phyloP scores from a whole-genome alignment of 1,140 invertebrate species.

The Zaprionus camerounensis region DNA sequence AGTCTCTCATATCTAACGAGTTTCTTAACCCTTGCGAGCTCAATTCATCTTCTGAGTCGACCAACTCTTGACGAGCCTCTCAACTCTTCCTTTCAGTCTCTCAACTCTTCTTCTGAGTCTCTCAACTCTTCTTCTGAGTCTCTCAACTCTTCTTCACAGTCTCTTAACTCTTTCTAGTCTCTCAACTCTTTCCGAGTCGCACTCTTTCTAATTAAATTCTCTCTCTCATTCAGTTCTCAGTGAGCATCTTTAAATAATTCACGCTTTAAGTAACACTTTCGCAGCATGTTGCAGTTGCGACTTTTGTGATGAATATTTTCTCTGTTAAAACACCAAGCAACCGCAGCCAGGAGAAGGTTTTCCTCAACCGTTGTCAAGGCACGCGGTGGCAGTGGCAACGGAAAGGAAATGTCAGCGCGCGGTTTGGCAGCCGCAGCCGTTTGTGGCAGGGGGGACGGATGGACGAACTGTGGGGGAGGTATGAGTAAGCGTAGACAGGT shows the following conservation, averaged over 20 bases:
- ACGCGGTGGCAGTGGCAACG: slow-evolving; percentile 30
- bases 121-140: too few species aligned
- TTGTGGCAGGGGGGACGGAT: neutral
- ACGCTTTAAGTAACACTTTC: neutral
- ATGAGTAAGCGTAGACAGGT: slow-evolving; percentile 62
- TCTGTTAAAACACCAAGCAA: neutral
- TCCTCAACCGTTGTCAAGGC: slow-evolving; percentile 26
- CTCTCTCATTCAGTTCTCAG: neutral
- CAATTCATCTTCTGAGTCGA: accelerated
- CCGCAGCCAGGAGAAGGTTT: neutral
- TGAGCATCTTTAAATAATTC: neutral
- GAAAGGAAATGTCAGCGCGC: slow-evolving; percentile 50
- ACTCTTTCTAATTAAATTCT: neutral
- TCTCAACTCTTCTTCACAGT: too few species aligned
- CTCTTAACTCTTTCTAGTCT: too few species aligned
- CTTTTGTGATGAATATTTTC: slow-evolving; percentile 1
- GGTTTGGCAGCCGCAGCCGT: slow-evolving; percentile 45
- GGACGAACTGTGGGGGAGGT: slow-evolving; percentile 15
- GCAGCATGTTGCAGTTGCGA: neutral
- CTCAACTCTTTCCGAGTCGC: neutral
- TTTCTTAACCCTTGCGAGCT: too few species aligned
- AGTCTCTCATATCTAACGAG: too few species aligned
- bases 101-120: too few species aligned
- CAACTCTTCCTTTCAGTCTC: too few species aligned
- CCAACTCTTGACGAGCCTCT: too few species aligned